Evolutionary conservation across 2,888 invertebrate genomes (phyloP).

Genomic region (Parnassius glacialis): DNA sequence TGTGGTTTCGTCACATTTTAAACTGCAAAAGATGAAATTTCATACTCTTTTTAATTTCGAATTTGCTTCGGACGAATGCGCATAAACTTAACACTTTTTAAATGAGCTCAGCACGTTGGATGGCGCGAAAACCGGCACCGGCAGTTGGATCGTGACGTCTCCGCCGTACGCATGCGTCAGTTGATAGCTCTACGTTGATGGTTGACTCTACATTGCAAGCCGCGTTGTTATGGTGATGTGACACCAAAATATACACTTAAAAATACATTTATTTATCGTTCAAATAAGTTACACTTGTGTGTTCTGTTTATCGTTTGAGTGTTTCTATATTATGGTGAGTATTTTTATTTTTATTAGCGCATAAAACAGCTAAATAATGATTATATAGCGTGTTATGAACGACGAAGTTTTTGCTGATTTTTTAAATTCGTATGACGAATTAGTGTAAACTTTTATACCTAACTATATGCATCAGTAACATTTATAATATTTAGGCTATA

Average conservation of each 20-base stretch:
- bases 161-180: slow-evolving; percentile 56
- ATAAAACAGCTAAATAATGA: slow-evolving; percentile 14
- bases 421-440: slow-evolving; percentile 22
- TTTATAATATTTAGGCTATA: too few relatives aligned
- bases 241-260: slow-evolving; percentile 45
- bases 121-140: slow-evolving; percentile 71
- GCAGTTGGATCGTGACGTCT: slow-evolving; percentile 54
- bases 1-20: background rate
- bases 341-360: slow-evolving; percentile 13
- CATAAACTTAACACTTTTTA: background rate
- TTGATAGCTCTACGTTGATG: slow-evolving; percentile 44
- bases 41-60: slow-evolving; percentile 2
- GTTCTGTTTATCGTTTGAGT: slow-evolving; percentile 30
- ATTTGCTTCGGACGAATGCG: slow-evolving; percentile 4
- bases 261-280: slow-evolving; percentile 36
- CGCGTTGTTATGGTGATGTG: slow-evolving; percentile 63
- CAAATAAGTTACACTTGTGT: slow-evolving; percentile 29
- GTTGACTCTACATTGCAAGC: slow-evolving; percentile 26
- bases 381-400: slow-evolving; percentile 10
- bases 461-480: background rate
- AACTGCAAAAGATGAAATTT: background rate
- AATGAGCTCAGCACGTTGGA: background rate
- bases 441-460: slow-evolving; percentile 3
- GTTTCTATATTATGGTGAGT: slow-evolving; percentile 40
- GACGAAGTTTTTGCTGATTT: slow-evolving; percentile 24